Base-by-base conservation (phyloP, 2,113 vertebrate genomes). In the Thunnus thynnus region DNA sequence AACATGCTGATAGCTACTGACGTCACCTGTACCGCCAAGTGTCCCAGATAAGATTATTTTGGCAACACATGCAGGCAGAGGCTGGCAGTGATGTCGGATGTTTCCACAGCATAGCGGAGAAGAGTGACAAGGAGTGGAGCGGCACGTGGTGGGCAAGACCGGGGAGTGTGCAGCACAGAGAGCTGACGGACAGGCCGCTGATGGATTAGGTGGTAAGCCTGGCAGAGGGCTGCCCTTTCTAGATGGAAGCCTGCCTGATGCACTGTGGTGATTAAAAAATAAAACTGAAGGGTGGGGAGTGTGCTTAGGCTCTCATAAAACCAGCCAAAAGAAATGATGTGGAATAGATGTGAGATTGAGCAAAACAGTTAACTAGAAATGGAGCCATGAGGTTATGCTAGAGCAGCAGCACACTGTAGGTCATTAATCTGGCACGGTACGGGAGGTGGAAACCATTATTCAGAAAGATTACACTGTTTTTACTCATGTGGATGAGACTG, bases 191-290 rank as follows among this genome's bases (percentile, higher is more conserved):
- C 90, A 85, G 84, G 87, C 90, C 44, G 80, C 64, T 88, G 90
- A 88, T 88, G 88, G 91, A 94, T 95, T 93, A 93, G 78, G 85
- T 86, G 72, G 83, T 91, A 91, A 89, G 90, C 89, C 89, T 92
- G 91, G 91, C 88, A 89, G 88, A 93, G 88, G 84, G 70, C 86
- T 84, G 86, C 90, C 93, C 88, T 93, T 89, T 87, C 84, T 89
- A 83, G 88, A 91, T 85, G 81, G 88, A 86, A 89, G 85, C 77
- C 80, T 78, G 86, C 73, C 85, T 89, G 90, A 92, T 92, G 89
- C 82, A 88, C 72, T 82, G 85, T 89, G 90, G 91, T 94, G 93
- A 94, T 94, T 93, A 93, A 94, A 92, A 90, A 85, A 80, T 72
- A 84, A 86, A 89, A 87, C 70, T 86, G 48, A 80, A 80, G 80